Conservation (phyloP, 1,140 invertebrate genomes). For the Saccostrea cuccullata region DNA sequence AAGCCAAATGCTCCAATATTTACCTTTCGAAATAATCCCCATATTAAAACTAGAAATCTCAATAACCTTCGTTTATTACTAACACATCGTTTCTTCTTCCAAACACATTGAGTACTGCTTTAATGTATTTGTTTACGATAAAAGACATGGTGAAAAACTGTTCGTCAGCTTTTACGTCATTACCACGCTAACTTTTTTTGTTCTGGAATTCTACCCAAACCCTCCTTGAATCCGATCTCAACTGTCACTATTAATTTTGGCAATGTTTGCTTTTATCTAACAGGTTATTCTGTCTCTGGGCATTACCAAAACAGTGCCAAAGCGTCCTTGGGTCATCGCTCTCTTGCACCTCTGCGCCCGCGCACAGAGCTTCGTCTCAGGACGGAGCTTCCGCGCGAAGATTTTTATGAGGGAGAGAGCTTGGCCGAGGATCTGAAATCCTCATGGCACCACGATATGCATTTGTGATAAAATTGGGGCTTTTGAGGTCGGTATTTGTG, state of each 20-base stretch:
- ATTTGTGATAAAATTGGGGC: constrained; percentile 18
- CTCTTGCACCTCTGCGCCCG: constrained; percentile 22
- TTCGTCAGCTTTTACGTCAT: not conserved
- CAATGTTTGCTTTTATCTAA: constrained; percentile 25
- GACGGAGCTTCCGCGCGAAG: constrained; percentile 33
- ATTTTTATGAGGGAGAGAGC: constrained; percentile 32
- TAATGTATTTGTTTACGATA: not conserved
- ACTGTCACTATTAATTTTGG: constrained; percentile 14
- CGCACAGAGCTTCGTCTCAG: constrained; percentile 39
- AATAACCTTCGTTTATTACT: not conserved
- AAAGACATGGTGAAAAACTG: not conserved
- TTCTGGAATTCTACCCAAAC: not conserved
- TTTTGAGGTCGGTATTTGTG: constrained; percentile 42
- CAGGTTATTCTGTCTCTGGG: constrained; percentile 11
- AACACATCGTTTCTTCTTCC: not conserved
- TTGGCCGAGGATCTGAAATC: constrained; percentile 32
- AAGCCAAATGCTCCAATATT: not conserved
- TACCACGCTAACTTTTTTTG: not conserved
- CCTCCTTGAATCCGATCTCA: not conserved
- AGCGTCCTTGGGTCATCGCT: constrained; percentile 21
- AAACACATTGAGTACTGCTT: not conserved
- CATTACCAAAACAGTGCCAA: constrained; percentile 13
- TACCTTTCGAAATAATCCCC: not conserved
- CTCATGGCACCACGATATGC: constrained; percentile 40
- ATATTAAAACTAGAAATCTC: not conserved